A percentile compares a stretch with the other conserved stretches of the same genome.
Conservation (phyloP, 1,140 invertebrate species). For the Cecropterus lyciades region DNA sequence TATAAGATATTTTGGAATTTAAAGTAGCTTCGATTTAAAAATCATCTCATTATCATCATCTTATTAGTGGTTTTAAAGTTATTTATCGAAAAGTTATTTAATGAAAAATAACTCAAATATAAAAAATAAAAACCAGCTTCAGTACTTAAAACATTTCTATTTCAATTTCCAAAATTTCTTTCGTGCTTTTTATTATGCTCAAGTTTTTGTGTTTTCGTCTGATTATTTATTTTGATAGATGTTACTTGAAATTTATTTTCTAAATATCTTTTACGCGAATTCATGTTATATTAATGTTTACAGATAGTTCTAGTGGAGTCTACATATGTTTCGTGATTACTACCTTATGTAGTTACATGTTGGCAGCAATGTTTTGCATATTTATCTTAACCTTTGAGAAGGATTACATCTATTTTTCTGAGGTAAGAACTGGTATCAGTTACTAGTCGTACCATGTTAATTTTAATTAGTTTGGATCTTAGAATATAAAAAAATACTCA, state of each 20-base stretch:
- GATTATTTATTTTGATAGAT: neutral
- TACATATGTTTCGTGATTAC: slow-evolving; percentile 64
- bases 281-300: slow-evolving; percentile 31
- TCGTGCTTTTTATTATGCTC: neutral
- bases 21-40: no score
- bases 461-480: no score
- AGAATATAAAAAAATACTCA: no score
- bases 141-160: no score
- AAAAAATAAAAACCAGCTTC: no score
- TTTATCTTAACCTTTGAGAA: slow-evolving; percentile 75
- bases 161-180: neutral
- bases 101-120: no score
- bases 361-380: slow-evolving; percentile 70
- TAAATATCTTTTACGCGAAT: neutral
- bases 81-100: no score
- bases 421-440: slow-evolving; percentile 45
- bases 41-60: no score
- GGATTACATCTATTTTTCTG: slow-evolving; percentile 74
- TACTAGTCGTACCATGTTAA: no score
- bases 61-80: no score
- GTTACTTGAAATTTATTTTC: neutral
- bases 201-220: slow-evolving; percentile 13
- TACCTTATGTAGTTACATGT: slow-evolving; percentile 67
- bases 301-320: slow-evolving; percentile 63
- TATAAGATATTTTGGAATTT: no score